Conservation (phyloP, 2,797 vertebrate species). For the Karalla daura region DNA sequence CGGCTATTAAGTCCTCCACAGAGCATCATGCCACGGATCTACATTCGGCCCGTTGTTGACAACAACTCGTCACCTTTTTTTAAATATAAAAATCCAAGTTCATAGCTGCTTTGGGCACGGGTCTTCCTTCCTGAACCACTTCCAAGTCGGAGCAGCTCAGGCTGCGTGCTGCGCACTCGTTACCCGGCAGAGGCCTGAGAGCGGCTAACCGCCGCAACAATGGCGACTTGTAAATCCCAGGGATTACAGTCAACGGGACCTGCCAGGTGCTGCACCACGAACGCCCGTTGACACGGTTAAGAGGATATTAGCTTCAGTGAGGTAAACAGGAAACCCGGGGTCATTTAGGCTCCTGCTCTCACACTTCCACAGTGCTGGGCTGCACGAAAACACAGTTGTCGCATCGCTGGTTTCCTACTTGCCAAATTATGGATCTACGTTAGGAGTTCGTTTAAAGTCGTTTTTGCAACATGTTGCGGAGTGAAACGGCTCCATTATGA, state of each 20-base stretch:
- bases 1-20: background rate
- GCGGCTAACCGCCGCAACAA: conserved; percentile 38
- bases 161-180: background rate
- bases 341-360: conserved; percentile 33
- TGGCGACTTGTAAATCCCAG: conserved; percentile 55
- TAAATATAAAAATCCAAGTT: background rate
- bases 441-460: too few relatives aligned
- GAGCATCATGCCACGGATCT: background rate
- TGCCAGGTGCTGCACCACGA: conserved; percentile 61
- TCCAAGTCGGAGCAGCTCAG: background rate
- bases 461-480: too few relatives aligned
- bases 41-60: background rate
- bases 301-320: conserved; percentile 43
- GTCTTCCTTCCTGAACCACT: background rate
- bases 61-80: background rate
- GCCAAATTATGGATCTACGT: too few relatives aligned
- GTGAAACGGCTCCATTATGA: too few relatives aligned
- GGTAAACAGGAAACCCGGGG: conserved; percentile 63
- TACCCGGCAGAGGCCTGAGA: conserved; percentile 9
- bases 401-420: too few relatives aligned
- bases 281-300: conserved; percentile 62
- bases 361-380: conserved; percentile 21
- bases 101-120: too few relatives aligned
- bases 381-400: background rate
- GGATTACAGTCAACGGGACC: conserved; percentile 66